phyloP scores from a whole-genome alignment of 2,888 invertebrate genomes.

The Myathropa florea region DNA sequence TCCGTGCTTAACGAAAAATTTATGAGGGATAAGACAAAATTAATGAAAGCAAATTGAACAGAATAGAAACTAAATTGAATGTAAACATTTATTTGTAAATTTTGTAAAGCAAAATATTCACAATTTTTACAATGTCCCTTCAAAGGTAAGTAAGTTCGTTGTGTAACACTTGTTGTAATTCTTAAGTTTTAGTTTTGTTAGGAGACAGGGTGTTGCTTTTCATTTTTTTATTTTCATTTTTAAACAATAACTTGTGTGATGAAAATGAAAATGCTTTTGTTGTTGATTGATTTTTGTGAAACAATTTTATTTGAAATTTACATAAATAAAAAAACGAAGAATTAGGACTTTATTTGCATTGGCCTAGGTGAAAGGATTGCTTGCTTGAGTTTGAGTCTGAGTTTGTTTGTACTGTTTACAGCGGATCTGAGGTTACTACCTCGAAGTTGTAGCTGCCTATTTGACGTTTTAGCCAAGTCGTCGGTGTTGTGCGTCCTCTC shows the following conservation, averaged over 20 bases:
- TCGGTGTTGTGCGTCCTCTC: no score
- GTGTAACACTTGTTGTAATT: conserved; percentile 40
- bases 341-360: no score
- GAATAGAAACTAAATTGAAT: conserved; percentile 48
- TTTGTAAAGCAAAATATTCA: conserved; percentile 46
- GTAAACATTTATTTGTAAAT: conserved; percentile 55
- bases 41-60: conserved; percentile 53
- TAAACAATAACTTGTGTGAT: neutral
- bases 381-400: no score
- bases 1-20: conserved; percentile 72
- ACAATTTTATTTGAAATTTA: no score
- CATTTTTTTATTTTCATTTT: neutral
- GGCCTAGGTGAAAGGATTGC: no score
- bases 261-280: neutral
- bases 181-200: conserved; percentile 3
- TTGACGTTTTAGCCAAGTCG: no score
- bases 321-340: no score
- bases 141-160: conserved; percentile 72
- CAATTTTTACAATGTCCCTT: conserved; percentile 56
- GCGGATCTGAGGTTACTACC: no score
- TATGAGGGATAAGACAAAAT: conserved; percentile 69
- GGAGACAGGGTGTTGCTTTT: neutral
- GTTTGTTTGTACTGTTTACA: no score
- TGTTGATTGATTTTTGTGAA: neutral
- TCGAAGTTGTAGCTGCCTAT: no score